Evolutionary conservation across 2,113 vertebrate species (phyloP).

Genomic region (Elanus axillaris): DNA sequence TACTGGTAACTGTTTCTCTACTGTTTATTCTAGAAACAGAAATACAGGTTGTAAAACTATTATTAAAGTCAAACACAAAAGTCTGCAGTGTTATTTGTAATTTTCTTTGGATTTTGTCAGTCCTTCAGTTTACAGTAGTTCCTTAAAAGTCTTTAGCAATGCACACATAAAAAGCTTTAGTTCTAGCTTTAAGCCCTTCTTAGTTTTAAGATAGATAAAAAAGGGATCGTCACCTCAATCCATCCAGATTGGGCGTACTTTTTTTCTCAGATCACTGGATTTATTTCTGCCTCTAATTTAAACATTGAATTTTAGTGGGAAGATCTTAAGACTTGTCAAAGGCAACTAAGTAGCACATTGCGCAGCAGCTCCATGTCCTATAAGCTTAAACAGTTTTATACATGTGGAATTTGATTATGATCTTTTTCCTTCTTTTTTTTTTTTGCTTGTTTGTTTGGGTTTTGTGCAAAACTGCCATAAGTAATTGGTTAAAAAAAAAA

Average conservation of each 20-base stretch:
- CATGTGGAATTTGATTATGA: neutral
- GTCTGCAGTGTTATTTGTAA: neutral
- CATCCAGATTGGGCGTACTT: neutral
- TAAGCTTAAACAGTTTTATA: neutral
- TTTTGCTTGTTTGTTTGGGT: neutral
- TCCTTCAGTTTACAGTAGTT: neutral
- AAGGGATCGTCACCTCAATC: neutral
- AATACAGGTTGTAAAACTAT: neutral
- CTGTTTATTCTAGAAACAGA: neutral
- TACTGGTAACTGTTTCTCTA: neutral
- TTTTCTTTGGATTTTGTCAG: neutral
- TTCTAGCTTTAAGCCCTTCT: neutral
- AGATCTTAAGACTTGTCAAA: neutral
- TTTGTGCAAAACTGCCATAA: neutral
- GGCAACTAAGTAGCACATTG: neutral
- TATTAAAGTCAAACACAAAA: neutral
- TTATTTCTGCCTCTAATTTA: neutral
- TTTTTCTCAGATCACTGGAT: neutral
- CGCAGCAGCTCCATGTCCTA: neutral
- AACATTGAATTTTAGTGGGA: neutral
- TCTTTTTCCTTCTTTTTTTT: neutral
- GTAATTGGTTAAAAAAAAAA: neutral
- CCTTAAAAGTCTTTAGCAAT: neutral
- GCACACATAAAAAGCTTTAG: neutral
- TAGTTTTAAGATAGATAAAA: neutral